Evolutionary conservation across 2,113 vertebrate genomes (phyloP), one percentile per base, ranked within the genome.

Genomic region (Carassius carassius): DNA sequence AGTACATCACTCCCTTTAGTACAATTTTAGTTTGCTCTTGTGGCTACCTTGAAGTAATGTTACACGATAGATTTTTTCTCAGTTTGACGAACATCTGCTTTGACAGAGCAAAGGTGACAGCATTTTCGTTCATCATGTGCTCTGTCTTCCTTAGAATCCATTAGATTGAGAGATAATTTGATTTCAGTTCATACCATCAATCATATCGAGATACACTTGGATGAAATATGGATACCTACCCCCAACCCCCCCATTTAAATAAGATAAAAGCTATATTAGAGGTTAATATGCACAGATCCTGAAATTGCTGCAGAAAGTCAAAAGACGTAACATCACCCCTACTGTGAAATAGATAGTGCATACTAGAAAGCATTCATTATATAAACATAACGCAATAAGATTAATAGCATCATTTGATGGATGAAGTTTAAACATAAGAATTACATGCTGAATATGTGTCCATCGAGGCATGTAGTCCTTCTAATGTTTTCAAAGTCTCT

Each of bases 141-240:
- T 41, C 65, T 25, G 13, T 85, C 78, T 80, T 85, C 77, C 67
- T 23, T 85, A 37, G 54, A 81, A 81, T 41, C 44, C 21, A 75
- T 81, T 81, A 65, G 37, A 83, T 74, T 79, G 75, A 86, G 62
- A 74, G 78, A 54, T 83, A 86, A 84, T 88, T 81, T 81, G 47
- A 86, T 78, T 82, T 80, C 63, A 84, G 80, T 62, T 65, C 21
- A 63, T 23, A 19, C 37, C 82, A 88, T 86, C 79, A 77, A 86
- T 88, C 87, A 88, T 29, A 67, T 13, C 37, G 21, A 76, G 82
- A 84, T 51, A 73, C 1, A 37, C 41, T 54, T 86, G 49, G 82
- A 81, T 65, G 35, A 56, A 81, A 49, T 81, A 56, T 23, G 58
- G 44, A 29, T 49, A 12, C 14, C 62, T 19, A 51, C 41, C 19